These are phyloP conservation scores for Galemys pyrenaicus DNA, from an alignment of 2,113 vertebrate genomes.

Conservation along the genomic window DNA sequence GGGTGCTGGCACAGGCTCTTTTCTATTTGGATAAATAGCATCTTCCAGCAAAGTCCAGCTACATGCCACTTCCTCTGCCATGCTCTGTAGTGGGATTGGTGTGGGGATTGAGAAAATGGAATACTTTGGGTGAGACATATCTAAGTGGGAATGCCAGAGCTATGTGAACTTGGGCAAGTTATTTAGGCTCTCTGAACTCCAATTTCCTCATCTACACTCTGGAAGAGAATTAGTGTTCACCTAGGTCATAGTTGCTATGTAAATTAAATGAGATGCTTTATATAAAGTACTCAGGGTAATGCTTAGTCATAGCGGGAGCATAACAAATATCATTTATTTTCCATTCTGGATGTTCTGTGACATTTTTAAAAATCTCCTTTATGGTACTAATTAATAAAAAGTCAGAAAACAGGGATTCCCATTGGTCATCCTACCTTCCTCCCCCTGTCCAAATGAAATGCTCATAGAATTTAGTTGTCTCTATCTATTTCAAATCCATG, in stretches of 20 bases:
- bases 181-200: neutral
- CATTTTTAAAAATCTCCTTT: neutral
- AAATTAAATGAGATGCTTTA: neutral
- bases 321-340: neutral
- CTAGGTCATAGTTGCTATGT: neutral
- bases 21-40: constrained; percentile 25
- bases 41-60: neutral
- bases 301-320: neutral
- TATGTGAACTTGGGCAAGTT: neutral
- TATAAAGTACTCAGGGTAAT: neutral
- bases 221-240: neutral
- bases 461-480: neutral
- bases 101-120: neutral
- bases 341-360: neutral
- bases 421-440: constrained; percentile 14
- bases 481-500: neutral
- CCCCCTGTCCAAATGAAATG: neutral
- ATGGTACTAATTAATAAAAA: neutral
- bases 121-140: neutral
- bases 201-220: neutral
- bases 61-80: neutral
- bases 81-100: neutral
- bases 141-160: neutral
- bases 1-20: neutral
- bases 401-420: constrained; percentile 12